phyloP scores from a whole-genome alignment of 2,888 invertebrate genomes.

The Leptopilina syphax region DNA sequence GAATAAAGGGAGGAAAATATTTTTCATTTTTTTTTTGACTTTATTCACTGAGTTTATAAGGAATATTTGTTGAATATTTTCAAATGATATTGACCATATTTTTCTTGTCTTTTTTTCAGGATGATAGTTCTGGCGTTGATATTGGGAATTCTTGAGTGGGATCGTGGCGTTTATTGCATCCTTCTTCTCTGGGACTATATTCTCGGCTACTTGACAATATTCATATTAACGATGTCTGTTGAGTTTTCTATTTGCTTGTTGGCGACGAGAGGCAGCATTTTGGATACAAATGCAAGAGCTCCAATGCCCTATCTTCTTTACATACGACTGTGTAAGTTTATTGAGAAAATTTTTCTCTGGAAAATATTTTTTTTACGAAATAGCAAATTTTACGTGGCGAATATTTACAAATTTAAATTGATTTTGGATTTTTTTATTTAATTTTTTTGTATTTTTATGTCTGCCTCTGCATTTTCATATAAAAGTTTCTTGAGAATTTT shows the following conservation, averaged over 20 bases:
- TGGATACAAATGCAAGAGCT: slow-evolving; percentile 85
- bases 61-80: slow-evolving; percentile 5
- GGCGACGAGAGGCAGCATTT: slow-evolving; percentile 88
- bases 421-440: too few species aligned
- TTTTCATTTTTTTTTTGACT: not conserved
- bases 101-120: slow-evolving; percentile 77
- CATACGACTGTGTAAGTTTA: slow-evolving; percentile 83
- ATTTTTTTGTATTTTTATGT: too few species aligned
- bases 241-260: slow-evolving; percentile 86
- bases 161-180: slow-evolving; percentile 77
- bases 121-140: slow-evolving; percentile 80
- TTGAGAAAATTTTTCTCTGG: not conserved
- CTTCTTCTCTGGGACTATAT: slow-evolving; percentile 80
- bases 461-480: too few species aligned
- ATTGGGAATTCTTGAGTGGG: slow-evolving; percentile 80
- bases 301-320: slow-evolving; percentile 90
- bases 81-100: not conserved
- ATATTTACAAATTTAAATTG: too few species aligned
- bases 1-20: not conserved
- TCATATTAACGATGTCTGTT: slow-evolving; percentile 81
- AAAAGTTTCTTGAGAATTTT: too few species aligned
- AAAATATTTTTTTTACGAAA: too few species aligned
- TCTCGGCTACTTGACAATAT: slow-evolving; percentile 81
- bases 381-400: too few species aligned
- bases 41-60: not conserved